Conservation (phyloP, 2,888 invertebrate species). For the Spatulosminthurus flaviceps region DNA sequence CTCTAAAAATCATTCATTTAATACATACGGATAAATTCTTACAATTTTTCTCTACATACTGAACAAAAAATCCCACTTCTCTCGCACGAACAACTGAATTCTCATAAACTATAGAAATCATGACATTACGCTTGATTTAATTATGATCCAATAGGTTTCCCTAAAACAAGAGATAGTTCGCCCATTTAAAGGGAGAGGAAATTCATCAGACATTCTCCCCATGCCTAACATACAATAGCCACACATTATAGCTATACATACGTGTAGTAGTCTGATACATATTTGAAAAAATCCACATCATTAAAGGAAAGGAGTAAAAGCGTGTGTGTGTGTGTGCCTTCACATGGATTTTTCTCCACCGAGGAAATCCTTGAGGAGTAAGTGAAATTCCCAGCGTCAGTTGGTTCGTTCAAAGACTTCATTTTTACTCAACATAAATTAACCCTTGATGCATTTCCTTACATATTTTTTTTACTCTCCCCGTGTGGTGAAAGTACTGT, state of each 20-base stretch:
- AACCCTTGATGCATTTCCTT: not conserved
- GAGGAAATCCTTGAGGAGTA: not conserved
- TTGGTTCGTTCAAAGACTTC: not conserved
- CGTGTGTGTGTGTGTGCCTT: not conserved
- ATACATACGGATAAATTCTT: not conserved
- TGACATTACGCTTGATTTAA: conserved; percentile 7
- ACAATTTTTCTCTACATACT: not conserved
- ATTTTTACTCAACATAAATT: not conserved
- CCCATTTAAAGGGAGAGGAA: not conserved
- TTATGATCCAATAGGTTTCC: not conserved
- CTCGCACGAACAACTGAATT: not conserved
- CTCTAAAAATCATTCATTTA: too few species aligned
- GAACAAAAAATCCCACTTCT: not conserved
- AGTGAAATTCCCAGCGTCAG: conserved; percentile 14
- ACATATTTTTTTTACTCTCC: not conserved
- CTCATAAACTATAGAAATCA: conserved; percentile 1
- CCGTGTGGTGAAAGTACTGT: not conserved
- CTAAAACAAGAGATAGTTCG: not conserved
- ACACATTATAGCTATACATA: too few species aligned
- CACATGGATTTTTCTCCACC: not conserved
- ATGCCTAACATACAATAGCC: too few species aligned
- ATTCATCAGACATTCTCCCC: not conserved
- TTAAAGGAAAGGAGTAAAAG: not conserved
- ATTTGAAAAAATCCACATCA: not conserved
- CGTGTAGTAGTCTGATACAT: too few species aligned